Evolutionary conservation across 2,888 invertebrate genomes (phyloP).

Genomic region (Halocaridina rubra): DNA sequence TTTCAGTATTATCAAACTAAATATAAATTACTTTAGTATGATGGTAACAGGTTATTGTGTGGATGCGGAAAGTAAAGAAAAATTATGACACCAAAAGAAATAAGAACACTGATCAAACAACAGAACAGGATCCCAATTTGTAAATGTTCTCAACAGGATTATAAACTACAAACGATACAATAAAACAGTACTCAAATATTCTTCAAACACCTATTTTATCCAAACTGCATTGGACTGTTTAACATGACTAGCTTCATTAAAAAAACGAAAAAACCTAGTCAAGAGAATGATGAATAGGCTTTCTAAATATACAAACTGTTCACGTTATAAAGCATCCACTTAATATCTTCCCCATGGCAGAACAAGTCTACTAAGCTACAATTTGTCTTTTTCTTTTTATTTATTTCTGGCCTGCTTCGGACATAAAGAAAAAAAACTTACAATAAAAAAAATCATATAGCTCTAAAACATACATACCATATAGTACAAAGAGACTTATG

Average conservation of each 20-base stretch:
- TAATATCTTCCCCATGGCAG: conserved; percentile 19
- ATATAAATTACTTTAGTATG: too few relatives aligned
- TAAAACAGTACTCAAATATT: background rate
- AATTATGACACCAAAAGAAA: too few relatives aligned
- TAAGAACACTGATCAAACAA: too few relatives aligned
- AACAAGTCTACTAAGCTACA: conserved; percentile 1
- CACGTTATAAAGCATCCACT: background rate
- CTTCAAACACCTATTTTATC: background rate
- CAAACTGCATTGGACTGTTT: background rate
- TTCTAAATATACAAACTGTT: conserved; percentile 5
- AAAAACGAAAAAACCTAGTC: conserved; percentile 23
- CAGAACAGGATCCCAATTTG: too few relatives aligned
- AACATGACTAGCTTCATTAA: conserved; percentile 40
- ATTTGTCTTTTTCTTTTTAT: conserved; percentile 24
- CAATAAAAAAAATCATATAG: background rate
- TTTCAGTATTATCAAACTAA: too few relatives aligned
- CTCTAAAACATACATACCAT: background rate
- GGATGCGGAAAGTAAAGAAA: too few relatives aligned
- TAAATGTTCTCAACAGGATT: too few relatives aligned
- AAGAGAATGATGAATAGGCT: conserved; percentile 2
- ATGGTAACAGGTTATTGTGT: too few relatives aligned
- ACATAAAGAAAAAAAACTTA: background rate
- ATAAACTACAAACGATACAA: background rate
- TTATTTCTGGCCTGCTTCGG: background rate
- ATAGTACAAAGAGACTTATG: conserved; percentile 25